Evolutionary conservation across 2,113 vertebrate genomes (phyloP).

Genomic region (Blennius ocellaris): DNA sequence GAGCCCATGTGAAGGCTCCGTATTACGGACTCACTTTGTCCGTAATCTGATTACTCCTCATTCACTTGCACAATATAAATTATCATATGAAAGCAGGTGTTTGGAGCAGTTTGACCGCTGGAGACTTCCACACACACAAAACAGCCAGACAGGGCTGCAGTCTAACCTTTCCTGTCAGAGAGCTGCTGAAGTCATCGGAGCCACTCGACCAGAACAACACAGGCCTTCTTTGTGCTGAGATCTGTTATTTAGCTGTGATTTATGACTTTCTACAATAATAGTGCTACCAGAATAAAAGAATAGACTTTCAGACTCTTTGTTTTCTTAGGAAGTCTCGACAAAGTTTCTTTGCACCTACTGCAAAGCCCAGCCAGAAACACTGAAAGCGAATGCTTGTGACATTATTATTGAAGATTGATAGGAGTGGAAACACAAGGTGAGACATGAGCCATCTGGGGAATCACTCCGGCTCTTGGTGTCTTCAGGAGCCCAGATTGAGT

Average conservation of each 20-base stretch:
- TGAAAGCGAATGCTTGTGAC: conserved; percentile 14
- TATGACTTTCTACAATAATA: conserved; percentile 27
- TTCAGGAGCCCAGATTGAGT: conserved; percentile 11
- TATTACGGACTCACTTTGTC: background rate
- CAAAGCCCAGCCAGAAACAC: background rate
- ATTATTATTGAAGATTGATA: conserved; percentile 29
- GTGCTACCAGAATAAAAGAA: conserved; percentile 23
- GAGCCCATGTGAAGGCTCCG: background rate
- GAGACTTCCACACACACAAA: conserved; percentile 15
- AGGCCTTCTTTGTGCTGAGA: conserved; percentile 36
- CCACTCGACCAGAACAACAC: conserved; percentile 29
- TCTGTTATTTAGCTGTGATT: conserved; percentile 43
- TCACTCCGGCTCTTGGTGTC: conserved; percentile 56
- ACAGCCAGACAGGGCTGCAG: conserved; percentile 16
- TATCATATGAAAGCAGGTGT: conserved; percentile 8
- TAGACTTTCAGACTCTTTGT: conserved; percentile 13
- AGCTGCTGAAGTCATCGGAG: conserved; percentile 50
- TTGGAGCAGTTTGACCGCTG: background rate
- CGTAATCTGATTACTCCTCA: background rate
- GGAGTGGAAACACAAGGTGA: conserved; percentile 11
- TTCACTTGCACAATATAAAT: background rate
- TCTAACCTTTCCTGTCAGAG: conserved; percentile 4
- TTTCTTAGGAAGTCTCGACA: conserved; percentile 1
- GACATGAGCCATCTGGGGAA: conserved; percentile 51
- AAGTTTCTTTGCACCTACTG: background rate